These are phyloP conservation scores for Eulemur macaco DNA, from an alignment of 2,113 vertebrate genomes.

Conservation along the genomic window DNA sequence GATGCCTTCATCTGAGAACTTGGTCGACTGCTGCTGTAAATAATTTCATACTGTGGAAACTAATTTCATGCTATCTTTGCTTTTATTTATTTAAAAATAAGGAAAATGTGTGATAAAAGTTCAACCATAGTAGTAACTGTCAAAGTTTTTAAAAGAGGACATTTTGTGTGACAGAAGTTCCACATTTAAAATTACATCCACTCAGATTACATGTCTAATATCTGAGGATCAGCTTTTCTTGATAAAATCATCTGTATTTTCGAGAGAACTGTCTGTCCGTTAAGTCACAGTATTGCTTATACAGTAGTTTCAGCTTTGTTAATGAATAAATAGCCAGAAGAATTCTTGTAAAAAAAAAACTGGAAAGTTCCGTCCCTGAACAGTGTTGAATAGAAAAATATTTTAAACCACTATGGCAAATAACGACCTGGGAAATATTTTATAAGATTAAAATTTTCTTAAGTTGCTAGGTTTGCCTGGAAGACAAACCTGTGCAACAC, in stretches of 20 bases:
- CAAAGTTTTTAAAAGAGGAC: neutral
- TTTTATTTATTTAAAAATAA: conserved; percentile 81
- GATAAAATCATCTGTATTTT: neutral
- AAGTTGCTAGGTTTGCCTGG: neutral
- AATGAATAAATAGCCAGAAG: neutral
- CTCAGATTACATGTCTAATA: neutral
- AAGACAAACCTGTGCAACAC: neutral
- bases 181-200: neutral
- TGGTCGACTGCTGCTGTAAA: conserved; percentile 70
- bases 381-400: neutral
- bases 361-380: neutral
- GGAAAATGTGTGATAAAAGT: conserved; percentile 42
- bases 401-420: neutral
- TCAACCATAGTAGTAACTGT: conserved; percentile 33
- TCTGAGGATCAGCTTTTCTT: neutral
- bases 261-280: neutral
- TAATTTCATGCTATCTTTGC: conserved; percentile 84
- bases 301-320: conserved; percentile 8
- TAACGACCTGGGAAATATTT: neutral
- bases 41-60: conserved; percentile 79
- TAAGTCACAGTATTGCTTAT: neutral
- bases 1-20: conserved; percentile 65
- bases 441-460: neutral
- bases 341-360: neutral
- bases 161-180: neutral